Conservation (phyloP, 2,888 invertebrate species). For the Hirtodrosophila cameraria region DNA sequence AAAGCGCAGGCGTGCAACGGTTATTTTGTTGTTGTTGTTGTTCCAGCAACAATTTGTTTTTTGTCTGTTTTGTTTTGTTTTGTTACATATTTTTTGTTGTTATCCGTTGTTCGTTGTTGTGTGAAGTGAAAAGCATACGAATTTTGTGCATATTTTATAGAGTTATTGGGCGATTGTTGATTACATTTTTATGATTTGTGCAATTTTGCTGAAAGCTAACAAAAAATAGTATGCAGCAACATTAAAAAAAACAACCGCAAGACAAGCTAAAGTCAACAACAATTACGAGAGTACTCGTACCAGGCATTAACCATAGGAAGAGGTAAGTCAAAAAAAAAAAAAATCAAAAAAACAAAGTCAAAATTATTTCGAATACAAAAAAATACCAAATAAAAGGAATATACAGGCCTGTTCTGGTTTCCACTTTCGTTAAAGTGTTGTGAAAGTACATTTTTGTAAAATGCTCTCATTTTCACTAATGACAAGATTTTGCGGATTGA, state of each 20-base stretch:
- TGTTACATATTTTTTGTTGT: slow-evolving; percentile 4
- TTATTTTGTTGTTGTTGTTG: slow-evolving; percentile 30
- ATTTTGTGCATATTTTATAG: slow-evolving; percentile 45
- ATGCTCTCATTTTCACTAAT: too few relatives aligned
- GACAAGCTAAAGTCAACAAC: slow-evolving; percentile 59
- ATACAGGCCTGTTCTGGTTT: too few relatives aligned
- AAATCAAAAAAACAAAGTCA: too few relatives aligned
- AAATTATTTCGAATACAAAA: too few relatives aligned
- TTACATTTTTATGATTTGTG: slow-evolving; percentile 24
- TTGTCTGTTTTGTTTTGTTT: slow-evolving; percentile 30
- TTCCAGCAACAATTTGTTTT: slow-evolving; percentile 38
- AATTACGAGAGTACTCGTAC: slow-evolving; percentile 51
- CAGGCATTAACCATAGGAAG: slow-evolving; percentile 55
- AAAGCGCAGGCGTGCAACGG: slow-evolving; percentile 76
- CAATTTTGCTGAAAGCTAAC: slow-evolving; percentile 44
- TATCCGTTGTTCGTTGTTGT: slow-evolving; percentile 25
- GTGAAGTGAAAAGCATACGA: slow-evolving; percentile 44
- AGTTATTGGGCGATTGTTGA: slow-evolving; percentile 24
- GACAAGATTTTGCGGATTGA: too few relatives aligned
- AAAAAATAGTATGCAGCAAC: slow-evolving; percentile 41
- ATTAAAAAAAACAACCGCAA: slow-evolving; percentile 36
- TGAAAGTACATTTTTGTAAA: too few relatives aligned
- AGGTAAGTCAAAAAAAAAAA: slow-evolving; percentile 55
- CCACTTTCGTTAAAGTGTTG: too few relatives aligned
- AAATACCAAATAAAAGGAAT: too few relatives aligned